Base-by-base conservation (phyloP, 2,797 vertebrate genomes). In the Netta rufina region DNA sequence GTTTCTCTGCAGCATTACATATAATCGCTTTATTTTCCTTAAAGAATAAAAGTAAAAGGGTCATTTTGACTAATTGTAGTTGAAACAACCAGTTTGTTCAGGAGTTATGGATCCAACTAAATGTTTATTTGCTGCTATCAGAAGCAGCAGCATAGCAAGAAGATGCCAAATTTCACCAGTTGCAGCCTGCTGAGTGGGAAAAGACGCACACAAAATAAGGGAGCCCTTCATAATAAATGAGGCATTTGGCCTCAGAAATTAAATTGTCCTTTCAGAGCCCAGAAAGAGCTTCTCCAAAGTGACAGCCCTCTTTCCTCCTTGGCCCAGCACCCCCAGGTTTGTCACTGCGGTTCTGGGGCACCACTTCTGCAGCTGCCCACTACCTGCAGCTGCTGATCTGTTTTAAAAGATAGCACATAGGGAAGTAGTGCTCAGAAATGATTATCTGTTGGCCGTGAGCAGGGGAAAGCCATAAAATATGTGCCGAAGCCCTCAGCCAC, bases 301-400 rank as follows among this genome's bases (percentile, higher is more conserved):
- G 11, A 84, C 62, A 3, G 7, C 39, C 15, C 24, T 56, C 6
- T 28, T 75, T 78, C 45, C 49, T 74, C 49, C 41, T 56, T 36
- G 53, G 43, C 30, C 39, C 32, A 3, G 11, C 7, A 13, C 17
- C 41, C 57, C 19, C 21, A 17, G 17, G 8, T 36, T 78, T 54
- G n/a, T 14, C 27, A 0, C 0, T 0, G 8, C 12, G 22, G n/a
- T 74, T 39, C 45, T n/a, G 6, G 5, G 15, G 9, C 18, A 8
- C 21, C 6, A 0, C 66, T 71, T 62, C 76, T 39, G 56, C 36
- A 72, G 25, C 41, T 64, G 27, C 36, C 88, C 5, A 0, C 53
- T 45, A 81, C 2, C 61, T 54, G 32, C 33, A 77, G n/a, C 24
- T 71, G 51, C 13, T 76, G 8, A 18, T 27, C 43, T 25, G 30